Evolutionary conservation across 2,888 invertebrate species (phyloP).

Genomic region (Steinernema hermaphroditum): DNA sequence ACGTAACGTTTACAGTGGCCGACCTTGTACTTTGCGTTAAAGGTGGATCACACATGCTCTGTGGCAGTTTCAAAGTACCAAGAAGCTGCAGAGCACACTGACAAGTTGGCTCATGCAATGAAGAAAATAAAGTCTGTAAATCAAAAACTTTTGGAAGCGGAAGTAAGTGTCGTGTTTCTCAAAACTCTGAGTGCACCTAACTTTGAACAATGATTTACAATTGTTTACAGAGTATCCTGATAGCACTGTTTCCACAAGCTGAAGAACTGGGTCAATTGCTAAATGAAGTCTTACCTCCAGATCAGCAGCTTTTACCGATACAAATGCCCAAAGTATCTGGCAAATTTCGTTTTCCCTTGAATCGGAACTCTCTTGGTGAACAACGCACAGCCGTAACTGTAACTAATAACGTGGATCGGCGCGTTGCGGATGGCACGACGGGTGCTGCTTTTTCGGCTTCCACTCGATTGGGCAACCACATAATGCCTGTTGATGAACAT

Average conservation of each 20-base stretch:
- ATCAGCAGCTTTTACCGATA: slow-evolving; percentile 54
- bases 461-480: background rate
- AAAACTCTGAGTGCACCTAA: too few species aligned
- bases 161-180: background rate
- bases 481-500: slow-evolving; percentile 17
- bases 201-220: background rate
- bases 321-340: slow-evolving; percentile 38
- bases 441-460: background rate
- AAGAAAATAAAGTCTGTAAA: background rate
- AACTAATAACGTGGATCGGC: too few species aligned
- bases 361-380: too few species aligned
- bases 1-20: background rate
- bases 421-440: background rate
- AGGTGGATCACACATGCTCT: background rate
- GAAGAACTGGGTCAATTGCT: slow-evolving; percentile 42
- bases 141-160: slow-evolving; percentile 5
- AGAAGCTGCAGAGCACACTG: slow-evolving; percentile 1
- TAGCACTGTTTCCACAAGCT: slow-evolving; percentile 50
- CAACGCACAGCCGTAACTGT: too few species aligned
- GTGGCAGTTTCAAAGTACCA: slow-evolving; percentile 13
- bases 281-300: slow-evolving; percentile 54
- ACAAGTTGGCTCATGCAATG: background rate
- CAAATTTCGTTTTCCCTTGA: background rate
- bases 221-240: slow-evolving; percentile 46
- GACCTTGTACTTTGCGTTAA: background rate